Evolutionary conservation across 2,888 invertebrate species (phyloP).

Genomic region (Saturnia pavonia): DNA sequence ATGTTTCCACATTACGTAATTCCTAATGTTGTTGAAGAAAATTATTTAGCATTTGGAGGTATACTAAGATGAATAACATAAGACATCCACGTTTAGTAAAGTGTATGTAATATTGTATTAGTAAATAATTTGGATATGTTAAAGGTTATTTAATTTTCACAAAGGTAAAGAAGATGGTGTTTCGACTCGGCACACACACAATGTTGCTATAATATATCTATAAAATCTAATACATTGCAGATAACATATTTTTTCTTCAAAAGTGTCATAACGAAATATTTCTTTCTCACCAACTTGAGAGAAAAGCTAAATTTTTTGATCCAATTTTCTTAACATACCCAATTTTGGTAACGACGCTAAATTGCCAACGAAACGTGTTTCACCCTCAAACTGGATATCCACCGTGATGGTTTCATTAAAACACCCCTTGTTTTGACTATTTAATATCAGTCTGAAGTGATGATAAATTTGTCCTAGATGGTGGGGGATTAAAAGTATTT

Average conservation of each 20-base stretch:
- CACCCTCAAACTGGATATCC: slow-evolving; percentile 22
- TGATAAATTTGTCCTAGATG: background rate
- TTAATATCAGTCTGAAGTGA: slow-evolving; percentile 19
- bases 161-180: too few species aligned
- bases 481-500: background rate
- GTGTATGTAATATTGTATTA: too few species aligned
- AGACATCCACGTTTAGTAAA: too few species aligned
- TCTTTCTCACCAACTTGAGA: background rate
- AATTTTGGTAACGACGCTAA: slow-evolving; percentile 17
- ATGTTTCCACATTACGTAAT: too few species aligned
- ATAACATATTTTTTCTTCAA: background rate
- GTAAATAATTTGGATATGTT: too few species aligned
- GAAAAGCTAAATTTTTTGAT: slow-evolving; percentile 11
- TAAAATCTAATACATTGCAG: background rate
- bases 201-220: too few species aligned
- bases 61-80: too few species aligned
- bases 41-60: too few species aligned
- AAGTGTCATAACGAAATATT: background rate
- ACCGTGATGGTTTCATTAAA: slow-evolving; percentile 27
- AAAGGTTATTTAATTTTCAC: too few species aligned
- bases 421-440: slow-evolving; percentile 25
- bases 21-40: too few species aligned
- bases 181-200: too few species aligned
- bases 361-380: slow-evolving; percentile 6
- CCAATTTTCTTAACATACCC: slow-evolving; percentile 19